These are phyloP conservation scores for Brachynemurus nebulosus DNA, from an alignment of 2,888 invertebrate genomes.

Conservation along the genomic window DNA sequence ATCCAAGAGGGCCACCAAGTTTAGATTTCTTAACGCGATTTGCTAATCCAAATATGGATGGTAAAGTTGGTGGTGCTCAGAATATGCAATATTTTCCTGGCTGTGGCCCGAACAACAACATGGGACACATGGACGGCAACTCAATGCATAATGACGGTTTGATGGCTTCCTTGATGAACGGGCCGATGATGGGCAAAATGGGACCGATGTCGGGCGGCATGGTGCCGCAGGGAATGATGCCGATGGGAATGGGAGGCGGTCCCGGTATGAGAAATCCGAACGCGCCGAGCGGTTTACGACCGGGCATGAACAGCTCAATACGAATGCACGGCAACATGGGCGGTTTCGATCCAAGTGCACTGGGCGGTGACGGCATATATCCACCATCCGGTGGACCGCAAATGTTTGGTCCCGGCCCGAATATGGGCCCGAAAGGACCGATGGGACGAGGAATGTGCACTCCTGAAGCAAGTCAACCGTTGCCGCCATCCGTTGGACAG, in stretches of 20 bases:
- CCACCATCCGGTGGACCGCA: conserved; percentile 34
- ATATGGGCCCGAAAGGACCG: conserved; percentile 26
- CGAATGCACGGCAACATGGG: conserved; percentile 32
- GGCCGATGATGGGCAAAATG: conserved; percentile 31
- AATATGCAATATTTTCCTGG: conserved; percentile 63
- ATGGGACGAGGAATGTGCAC: conserved; percentile 38
- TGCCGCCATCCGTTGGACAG: conserved; percentile 68
- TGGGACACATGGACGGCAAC: conserved; percentile 32
- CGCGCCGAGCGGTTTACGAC: conserved; percentile 28
- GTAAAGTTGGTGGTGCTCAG: conserved; percentile 51
- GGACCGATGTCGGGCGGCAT: conserved; percentile 35
- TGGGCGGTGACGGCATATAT: conserved; percentile 28
- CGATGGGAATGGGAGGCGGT: conserved; percentile 30
- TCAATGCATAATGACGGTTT: conserved; percentile 25
- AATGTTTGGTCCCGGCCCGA: conserved; percentile 40
- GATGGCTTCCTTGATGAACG: conserved; percentile 33
- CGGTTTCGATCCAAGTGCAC: conserved; percentile 30
- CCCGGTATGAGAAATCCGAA: conserved; percentile 29
- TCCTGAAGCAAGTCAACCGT: conserved; percentile 53
- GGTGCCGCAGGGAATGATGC: conserved; percentile 26
- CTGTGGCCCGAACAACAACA: conserved; percentile 34
- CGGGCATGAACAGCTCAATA: conserved; percentile 30
- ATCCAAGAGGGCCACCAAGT: conserved; percentile 70
- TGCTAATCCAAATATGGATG: conserved; percentile 62
- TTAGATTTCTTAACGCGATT: conserved; percentile 81